These are phyloP conservation scores for Eciton burchellii DNA, from an alignment of 1,140 invertebrate species.

Conservation along the genomic window DNA sequence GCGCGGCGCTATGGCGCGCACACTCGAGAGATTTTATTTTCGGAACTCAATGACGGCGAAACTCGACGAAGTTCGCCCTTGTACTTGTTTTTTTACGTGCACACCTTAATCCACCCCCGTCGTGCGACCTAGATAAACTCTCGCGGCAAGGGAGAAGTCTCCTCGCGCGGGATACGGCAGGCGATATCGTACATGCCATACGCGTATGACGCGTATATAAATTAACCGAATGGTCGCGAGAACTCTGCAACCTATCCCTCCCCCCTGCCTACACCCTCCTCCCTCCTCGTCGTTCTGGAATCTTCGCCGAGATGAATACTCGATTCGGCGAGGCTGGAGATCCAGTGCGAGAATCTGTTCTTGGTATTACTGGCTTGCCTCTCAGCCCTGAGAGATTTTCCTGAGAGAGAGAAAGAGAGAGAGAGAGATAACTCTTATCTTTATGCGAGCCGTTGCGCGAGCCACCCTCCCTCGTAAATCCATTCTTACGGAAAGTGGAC, in stretches of 20 bases:
- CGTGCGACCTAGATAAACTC: slow-evolving; percentile 36
- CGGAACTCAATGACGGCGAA: slow-evolving; percentile 33
- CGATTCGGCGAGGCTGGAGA: background rate
- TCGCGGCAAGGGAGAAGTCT: slow-evolving; percentile 4
- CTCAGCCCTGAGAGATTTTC: slow-evolving; percentile 24
- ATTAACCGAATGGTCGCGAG: slow-evolving; percentile 6
- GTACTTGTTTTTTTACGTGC: slow-evolving; percentile 44
- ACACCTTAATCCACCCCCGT: slow-evolving; percentile 41
- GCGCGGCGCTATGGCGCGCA: background rate
- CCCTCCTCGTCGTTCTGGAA: background rate
- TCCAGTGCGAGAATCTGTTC: slow-evolving; percentile 15
- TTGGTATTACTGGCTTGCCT: background rate
- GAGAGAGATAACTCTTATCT: slow-evolving; percentile 24
- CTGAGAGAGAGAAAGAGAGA: too few species aligned
- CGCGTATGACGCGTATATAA: slow-evolving; percentile 3
- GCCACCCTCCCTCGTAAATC: background rate
- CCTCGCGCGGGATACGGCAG: background rate
- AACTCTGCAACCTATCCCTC: background rate
- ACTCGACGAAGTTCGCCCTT: slow-evolving; percentile 30
- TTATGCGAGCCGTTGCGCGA: background rate
- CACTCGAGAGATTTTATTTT: slow-evolving; percentile 44
- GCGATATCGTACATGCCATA: background rate
- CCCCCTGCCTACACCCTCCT: background rate
- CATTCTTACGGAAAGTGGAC: slow-evolving; percentile 2
- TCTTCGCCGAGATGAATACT: slow-evolving; percentile 1